phyloP scores from a whole-genome alignment of 2,888 invertebrate species.

The Tetragnatha montana region DNA sequence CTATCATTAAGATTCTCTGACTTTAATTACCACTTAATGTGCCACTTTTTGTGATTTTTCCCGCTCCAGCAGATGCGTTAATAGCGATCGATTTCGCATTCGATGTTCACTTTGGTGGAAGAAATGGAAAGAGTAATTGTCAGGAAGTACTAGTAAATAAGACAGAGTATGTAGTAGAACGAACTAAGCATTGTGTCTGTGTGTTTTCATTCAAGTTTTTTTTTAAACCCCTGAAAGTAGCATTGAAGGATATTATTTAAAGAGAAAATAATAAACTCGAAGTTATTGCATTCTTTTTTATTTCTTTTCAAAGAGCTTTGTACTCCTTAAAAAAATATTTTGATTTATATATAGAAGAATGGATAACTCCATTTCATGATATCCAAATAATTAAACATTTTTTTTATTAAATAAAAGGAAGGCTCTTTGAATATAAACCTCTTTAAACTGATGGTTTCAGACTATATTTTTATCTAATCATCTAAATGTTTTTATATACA shows the following conservation, averaged over 20 bases:
- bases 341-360: too few relatives aligned
- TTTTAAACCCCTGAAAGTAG: neutral
- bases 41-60: neutral
- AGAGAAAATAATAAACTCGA: neutral
- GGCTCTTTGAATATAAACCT: too few relatives aligned
- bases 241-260: neutral
- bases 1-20: slow-evolving; percentile 12
- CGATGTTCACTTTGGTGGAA: neutral
- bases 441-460: too few relatives aligned
- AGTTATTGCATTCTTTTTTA: neutral
- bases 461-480: too few relatives aligned
- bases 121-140: neutral
- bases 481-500: too few relatives aligned
- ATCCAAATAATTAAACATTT: too few relatives aligned
- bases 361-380: too few relatives aligned
- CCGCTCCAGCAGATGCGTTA: neutral
- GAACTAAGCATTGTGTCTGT: neutral
- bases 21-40: slow-evolving; percentile 18
- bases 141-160: neutral
- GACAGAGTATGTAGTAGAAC: neutral
- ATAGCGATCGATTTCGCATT: neutral
- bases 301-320: too few relatives aligned
- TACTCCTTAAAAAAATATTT: too few relatives aligned
- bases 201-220: neutral
- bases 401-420: too few relatives aligned